Base-by-base conservation (phyloP, 1,140 invertebrate genomes). In the Tenebrio molitor region DNA sequence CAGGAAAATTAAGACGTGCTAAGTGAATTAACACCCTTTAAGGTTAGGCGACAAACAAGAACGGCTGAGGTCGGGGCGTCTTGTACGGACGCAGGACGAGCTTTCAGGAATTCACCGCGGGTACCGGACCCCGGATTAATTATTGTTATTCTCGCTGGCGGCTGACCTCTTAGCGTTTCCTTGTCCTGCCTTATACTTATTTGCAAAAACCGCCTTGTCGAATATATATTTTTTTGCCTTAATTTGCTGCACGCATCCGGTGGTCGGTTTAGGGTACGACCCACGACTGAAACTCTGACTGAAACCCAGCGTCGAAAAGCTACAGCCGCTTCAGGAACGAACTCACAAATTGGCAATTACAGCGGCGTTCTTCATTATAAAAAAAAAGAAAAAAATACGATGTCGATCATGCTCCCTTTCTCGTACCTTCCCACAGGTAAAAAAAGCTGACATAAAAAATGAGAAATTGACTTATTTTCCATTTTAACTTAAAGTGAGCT, bases 11-110 rank as follows among this genome's bases (percentile, higher is more conserved):
- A 29, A 58, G 15, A 58, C 50, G 23, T 58, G 50, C 23, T 58
- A 58, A 58, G 21, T 29, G 50, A 58, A 58, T 58, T 58, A 58
- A 58, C 50, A 58, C 50, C 50, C 50, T 29, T 25, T 58, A 58
- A 58, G 50, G 50, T 12, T 58, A 6, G 50, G 17, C 44, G 44
- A 17, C 16, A n/a, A n/a, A n/a, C n/a, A n/a, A 50, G 8, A 50
- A 17, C 10, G 6, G 2, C 14, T 19, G 44, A 25, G 50, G n/a
- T 58, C 23, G 12, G n/a, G 50, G 17, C 1, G 44, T 29, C 25
- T n/a, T n/a, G 25, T 8, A 4, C 25, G 3, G 25, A 29, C 8
- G 3, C 25, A 8, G 25, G 25, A 3, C 25, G 44, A 50, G 17
- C 44, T 50, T 50, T 50, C 17, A 44, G 19, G 17, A 23, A 53